Evolutionary conservation across 2,113 vertebrate genomes (phyloP).

Genomic region (Fregata magnificens): DNA sequence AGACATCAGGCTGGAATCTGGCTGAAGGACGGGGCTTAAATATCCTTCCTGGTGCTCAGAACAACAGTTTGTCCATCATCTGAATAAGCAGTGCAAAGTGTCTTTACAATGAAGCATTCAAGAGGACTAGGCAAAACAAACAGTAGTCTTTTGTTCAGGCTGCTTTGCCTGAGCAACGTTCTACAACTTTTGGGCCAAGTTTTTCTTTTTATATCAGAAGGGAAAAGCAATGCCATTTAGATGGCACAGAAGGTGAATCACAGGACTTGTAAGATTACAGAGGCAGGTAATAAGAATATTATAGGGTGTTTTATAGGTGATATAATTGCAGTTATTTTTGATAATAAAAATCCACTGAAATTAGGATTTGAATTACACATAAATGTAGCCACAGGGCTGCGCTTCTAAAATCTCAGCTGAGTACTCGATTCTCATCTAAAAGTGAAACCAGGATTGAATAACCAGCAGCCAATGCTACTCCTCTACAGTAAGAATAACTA

Average conservation of each 20-base stretch:
- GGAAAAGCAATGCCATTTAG: neutral
- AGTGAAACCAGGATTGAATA: slow-evolving; percentile 53
- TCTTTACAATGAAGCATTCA: neutral
- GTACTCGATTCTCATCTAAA: slow-evolving; percentile 53
- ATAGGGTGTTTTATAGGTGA: slow-evolving; percentile 6
- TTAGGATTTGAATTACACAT: slow-evolving; percentile 60
- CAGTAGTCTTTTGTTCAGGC: neutral
- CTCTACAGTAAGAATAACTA: slow-evolving; percentile 70
- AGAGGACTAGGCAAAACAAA: neutral
- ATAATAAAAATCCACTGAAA: slow-evolving; percentile 59
- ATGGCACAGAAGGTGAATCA: neutral
- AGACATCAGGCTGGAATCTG: neutral
- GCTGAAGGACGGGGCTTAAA: neutral
- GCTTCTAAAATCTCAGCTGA: slow-evolving; percentile 42
- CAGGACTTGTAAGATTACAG: slow-evolving; percentile 13
- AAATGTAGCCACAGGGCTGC: slow-evolving; percentile 36
- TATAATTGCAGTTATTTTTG: slow-evolving; percentile 38
- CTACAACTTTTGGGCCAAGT: neutral
- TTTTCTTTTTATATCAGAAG: neutral
- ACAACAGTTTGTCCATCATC: neutral
- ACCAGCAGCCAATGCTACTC: slow-evolving; percentile 55
- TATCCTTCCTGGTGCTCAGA: neutral
- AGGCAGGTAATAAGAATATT: slow-evolving; percentile 32
- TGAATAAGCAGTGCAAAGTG: neutral
- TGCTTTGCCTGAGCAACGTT: neutral